Conservation (phyloP, 30 jellyfish, hydroid and myxozoan genomes). For the Clytia hemisphaerica region DNA sequence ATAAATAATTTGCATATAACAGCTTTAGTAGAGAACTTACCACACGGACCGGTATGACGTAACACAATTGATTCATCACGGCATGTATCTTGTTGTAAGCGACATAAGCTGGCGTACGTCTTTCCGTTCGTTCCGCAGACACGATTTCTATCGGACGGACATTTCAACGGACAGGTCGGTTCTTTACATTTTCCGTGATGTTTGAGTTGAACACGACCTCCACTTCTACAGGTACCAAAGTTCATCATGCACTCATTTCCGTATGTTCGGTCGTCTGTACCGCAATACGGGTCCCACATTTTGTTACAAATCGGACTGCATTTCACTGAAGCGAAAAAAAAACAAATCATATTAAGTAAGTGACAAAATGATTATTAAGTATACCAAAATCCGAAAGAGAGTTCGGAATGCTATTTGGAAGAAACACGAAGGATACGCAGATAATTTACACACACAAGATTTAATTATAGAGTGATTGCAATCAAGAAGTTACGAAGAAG, state of each 20-base stretch:
- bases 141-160: neutral
- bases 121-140: slow-evolving; percentile 35
- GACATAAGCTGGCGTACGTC: slow-evolving; percentile 8
- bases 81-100: slow-evolving; percentile 22
- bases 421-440: no score
- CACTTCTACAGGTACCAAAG: slow-evolving; percentile 24
- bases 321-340: slow-evolving; percentile 8
- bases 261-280: slow-evolving; percentile 27
- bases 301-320: slow-evolving; percentile 19
- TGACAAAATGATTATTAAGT: neutral
- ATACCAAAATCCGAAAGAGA: neutral
- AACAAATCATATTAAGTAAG: neutral
- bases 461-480: no score
- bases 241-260: slow-evolving; percentile 19
- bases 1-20: no score
- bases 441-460: no score
- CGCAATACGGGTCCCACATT: slow-evolving; percentile 32
- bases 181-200: slow-evolving; percentile 19
- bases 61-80: neutral
- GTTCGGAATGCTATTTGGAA: no score
- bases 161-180: slow-evolving; percentile 31
- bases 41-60: slow-evolving; percentile 15
- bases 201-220: slow-evolving; percentile 23
- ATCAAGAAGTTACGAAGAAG: neutral
- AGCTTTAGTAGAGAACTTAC: neutral